Conservation (phyloP, 2,888 invertebrate genomes). For the Cerastis leucographa region DNA sequence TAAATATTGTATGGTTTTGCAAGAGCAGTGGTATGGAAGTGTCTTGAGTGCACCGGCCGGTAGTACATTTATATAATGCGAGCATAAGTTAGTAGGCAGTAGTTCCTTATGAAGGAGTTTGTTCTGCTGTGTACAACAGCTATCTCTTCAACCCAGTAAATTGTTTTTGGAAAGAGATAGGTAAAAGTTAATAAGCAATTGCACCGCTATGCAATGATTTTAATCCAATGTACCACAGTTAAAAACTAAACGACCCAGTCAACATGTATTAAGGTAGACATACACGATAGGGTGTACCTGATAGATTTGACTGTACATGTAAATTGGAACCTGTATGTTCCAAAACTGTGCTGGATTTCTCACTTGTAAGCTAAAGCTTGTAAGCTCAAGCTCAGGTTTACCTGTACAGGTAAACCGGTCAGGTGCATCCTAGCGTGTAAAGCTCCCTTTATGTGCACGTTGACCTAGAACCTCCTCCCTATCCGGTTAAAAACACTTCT, state of each 20-base stretch:
- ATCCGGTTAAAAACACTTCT: not conserved
- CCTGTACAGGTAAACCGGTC: too few species aligned
- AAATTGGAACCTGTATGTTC: too few species aligned
- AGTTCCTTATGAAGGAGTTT: not conserved
- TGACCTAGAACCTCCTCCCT: too few species aligned
- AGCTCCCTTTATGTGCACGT: too few species aligned
- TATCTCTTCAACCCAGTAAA: not conserved
- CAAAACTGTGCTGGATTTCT: too few species aligned
- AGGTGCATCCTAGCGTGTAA: too few species aligned
- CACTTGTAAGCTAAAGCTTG: too few species aligned
- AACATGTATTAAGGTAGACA: not conserved
- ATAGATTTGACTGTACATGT: too few species aligned
- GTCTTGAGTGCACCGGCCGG: not conserved
- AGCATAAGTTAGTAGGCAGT: not conserved
- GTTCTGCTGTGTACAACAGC: not conserved
- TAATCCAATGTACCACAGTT: not conserved
- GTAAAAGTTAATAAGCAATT: not conserved
- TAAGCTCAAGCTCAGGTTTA: too few species aligned
- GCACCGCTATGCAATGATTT: not conserved
- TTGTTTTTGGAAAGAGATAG: not conserved
- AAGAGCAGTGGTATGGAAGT: not conserved
- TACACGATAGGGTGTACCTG: too few species aligned
- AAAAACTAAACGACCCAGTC: not conserved
- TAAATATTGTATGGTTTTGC: slow-evolving; percentile 44
- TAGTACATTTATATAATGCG: slow-evolving; percentile 4